phyloP scores from a whole-genome alignment of 2,888 invertebrate genomes.

The Perizoma affinitatum region DNA sequence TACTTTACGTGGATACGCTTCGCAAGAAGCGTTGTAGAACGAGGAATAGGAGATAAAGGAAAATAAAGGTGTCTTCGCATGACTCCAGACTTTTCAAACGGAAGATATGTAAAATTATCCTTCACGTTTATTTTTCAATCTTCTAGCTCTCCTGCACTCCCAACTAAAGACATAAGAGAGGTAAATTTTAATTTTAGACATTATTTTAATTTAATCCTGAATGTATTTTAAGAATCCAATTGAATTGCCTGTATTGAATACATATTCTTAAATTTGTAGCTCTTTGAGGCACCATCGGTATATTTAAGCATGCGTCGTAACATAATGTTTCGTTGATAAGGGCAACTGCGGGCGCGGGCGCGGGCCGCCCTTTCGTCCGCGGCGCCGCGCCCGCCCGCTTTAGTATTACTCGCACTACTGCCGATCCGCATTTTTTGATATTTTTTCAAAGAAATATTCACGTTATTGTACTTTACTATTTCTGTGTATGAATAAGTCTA shows the following conservation, averaged over 20 bases:
- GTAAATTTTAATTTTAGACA: slow-evolving; percentile 70
- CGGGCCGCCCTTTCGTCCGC: slow-evolving; percentile 14
- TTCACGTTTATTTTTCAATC: slow-evolving; percentile 1
- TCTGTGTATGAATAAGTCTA: slow-evolving; percentile 75
- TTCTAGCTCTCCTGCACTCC: slow-evolving; percentile 59
- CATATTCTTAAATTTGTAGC: slow-evolving; percentile 67
- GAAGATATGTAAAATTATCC: slow-evolving; percentile 3
- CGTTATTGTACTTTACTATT: slow-evolving; percentile 75
- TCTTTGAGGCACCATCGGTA: slow-evolving; percentile 69
- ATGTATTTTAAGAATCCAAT: slow-evolving; percentile 75
- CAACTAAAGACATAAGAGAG: slow-evolving; percentile 60
- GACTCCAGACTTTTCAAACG: slow-evolving; percentile 9
- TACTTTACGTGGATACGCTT: slow-evolving; percentile 4
- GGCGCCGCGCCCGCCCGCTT: slow-evolving; percentile 33
- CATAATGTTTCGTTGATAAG: slow-evolving; percentile 69
- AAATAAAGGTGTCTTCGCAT: background rate
- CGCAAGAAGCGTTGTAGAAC: slow-evolving; percentile 2
- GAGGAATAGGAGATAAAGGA: background rate
- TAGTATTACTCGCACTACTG: slow-evolving; percentile 64
- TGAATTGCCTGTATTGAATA: slow-evolving; percentile 60
- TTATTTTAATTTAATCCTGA: slow-evolving; percentile 68
- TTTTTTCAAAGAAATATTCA: slow-evolving; percentile 81
- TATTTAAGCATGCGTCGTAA: slow-evolving; percentile 65
- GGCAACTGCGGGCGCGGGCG: slow-evolving; percentile 55
- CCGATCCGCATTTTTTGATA: slow-evolving; percentile 77